Evolutionary conservation across 2,797 vertebrate species (phyloP).

Genomic region (Yasuhikotakia modesta): DNA sequence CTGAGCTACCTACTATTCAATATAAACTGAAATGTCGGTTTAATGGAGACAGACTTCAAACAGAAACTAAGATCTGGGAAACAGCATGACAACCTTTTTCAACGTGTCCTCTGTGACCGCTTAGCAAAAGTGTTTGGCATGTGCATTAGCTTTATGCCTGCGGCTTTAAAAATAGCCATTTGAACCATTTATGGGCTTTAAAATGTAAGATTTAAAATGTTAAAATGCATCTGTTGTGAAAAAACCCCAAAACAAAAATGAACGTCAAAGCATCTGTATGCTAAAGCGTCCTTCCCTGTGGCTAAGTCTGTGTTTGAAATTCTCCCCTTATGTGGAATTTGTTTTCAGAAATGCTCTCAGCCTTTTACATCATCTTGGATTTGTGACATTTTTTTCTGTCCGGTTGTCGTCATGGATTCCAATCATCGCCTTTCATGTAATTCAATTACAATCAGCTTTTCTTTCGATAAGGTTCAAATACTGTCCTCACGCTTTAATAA

Average conservation of each 20-base stretch:
- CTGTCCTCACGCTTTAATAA: slow-evolving; percentile 20
- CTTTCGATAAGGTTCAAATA: slow-evolving; percentile 30
- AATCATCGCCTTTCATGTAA: slow-evolving; percentile 30
- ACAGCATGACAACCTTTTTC: slow-evolving; percentile 44
- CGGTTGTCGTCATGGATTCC: slow-evolving; percentile 13
- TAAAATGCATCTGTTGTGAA: slow-evolving; percentile 23
- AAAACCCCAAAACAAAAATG: slow-evolving; percentile 5
- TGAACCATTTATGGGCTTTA: too few relatives aligned
- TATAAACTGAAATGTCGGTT: slow-evolving; percentile 2
- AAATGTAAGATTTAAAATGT: too few relatives aligned
- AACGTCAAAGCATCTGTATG: background rate
- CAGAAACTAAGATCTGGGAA: slow-evolving; percentile 24
- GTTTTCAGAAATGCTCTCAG: slow-evolving; percentile 21
- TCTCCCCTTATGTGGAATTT: slow-evolving; percentile 16
- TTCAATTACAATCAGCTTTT: slow-evolving; percentile 32
- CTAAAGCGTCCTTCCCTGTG: slow-evolving; percentile 25
- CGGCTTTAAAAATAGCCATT: slow-evolving; percentile 38
- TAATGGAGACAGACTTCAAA: slow-evolving; percentile 18
- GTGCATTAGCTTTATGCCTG: slow-evolving; percentile 7
- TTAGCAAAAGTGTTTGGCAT: slow-evolving; percentile 26
- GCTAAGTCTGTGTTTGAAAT: slow-evolving; percentile 26
- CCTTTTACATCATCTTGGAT: slow-evolving; percentile 5
- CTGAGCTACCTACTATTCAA: background rate
- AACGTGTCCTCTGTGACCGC: slow-evolving; percentile 27
- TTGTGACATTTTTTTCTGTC: background rate